Conservation (phyloP, 1,140 invertebrate species). For the Achroia grisella region DNA sequence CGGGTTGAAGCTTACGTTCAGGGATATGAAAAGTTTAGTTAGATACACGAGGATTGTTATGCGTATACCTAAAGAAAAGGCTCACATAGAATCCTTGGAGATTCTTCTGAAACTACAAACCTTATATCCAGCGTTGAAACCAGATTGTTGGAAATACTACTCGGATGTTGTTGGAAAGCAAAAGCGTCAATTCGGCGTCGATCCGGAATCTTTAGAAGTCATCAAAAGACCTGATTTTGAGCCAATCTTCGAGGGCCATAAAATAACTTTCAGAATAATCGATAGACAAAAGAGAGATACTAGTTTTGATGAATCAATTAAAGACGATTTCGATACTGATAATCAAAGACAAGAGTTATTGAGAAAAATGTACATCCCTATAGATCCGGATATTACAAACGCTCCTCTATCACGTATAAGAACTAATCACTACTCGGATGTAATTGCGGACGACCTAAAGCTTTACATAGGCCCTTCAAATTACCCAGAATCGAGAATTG, state of each 20-base stretch:
- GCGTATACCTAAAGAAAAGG: slow-evolving; percentile 41
- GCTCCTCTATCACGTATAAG: slow-evolving; percentile 35
- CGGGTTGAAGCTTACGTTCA: slow-evolving; percentile 47
- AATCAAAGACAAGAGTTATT: slow-evolving; percentile 26
- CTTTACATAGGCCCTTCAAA: slow-evolving; percentile 50
- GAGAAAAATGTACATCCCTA: slow-evolving; percentile 41
- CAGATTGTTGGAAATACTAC: slow-evolving; percentile 57
- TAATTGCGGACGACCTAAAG: slow-evolving; percentile 55
- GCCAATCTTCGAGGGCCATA: slow-evolving; percentile 36
- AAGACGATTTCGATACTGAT: slow-evolving; percentile 13
- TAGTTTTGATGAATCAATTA: slow-evolving; percentile 28
- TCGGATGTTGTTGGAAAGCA: slow-evolving; percentile 56
- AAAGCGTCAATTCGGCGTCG: slow-evolving; percentile 55
- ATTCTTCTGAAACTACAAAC: slow-evolving; percentile 36
- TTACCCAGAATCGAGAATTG: slow-evolving; percentile 49
- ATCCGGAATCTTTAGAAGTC: slow-evolving; percentile 49
- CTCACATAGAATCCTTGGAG: slow-evolving; percentile 41
- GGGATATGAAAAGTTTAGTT: slow-evolving; percentile 42
- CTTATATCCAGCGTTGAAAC: slow-evolving; percentile 42
- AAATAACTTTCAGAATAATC: slow-evolving; percentile 45
- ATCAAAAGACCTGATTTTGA: slow-evolving; percentile 47
- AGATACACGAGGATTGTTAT: slow-evolving; percentile 55
- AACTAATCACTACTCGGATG: slow-evolving; percentile 47
- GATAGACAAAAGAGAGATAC: slow-evolving; percentile 48
- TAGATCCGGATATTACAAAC: slow-evolving; percentile 37